A percentile compares a stretch with the other conserved stretches of the same genome.
These are phyloP conservation scores for Poeciliopsis paucimaculata DNA, from an alignment of 2,797 vertebrate genomes.

Conservation along the genomic window DNA sequence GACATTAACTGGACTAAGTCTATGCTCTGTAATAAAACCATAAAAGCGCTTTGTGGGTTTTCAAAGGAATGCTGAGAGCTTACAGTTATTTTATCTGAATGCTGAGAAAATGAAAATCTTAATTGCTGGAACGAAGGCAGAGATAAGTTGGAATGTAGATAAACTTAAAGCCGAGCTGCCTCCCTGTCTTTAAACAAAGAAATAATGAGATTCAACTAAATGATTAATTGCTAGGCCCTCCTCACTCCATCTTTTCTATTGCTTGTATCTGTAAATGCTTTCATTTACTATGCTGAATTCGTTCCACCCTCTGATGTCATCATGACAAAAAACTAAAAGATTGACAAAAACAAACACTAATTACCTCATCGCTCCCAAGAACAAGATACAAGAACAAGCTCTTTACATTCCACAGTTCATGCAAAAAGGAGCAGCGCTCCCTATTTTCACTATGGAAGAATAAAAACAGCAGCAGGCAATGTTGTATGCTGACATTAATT, in stretches of 20 bases:
- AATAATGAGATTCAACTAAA: slow-evolving; percentile 56
- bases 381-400: slow-evolving; percentile 7
- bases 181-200: slow-evolving; percentile 49
- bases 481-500: not conserved
- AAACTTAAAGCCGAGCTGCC: slow-evolving; percentile 49
- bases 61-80: slow-evolving; percentile 53
- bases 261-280: slow-evolving; percentile 37
- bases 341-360: not conserved
- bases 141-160: slow-evolving; percentile 50
- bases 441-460: not conserved
- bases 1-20: slow-evolving; percentile 18
- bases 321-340: not conserved
- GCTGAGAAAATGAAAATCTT: slow-evolving; percentile 52
- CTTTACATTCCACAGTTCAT: not conserved
- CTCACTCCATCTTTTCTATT: slow-evolving; percentile 35
- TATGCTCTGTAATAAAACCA: slow-evolving; percentile 55
- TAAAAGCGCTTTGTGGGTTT: slow-evolving; percentile 46
- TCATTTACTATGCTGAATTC: slow-evolving; percentile 41
- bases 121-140: slow-evolving; percentile 57
- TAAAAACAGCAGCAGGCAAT: slow-evolving; percentile 8
- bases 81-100: slow-evolving; percentile 51
- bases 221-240: slow-evolving; percentile 48
- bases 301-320: slow-evolving; percentile 38
- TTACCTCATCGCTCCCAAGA: slow-evolving; percentile 28
- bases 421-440: not conserved